Base-by-base conservation (phyloP, 2,113 vertebrate genomes). In the Sus scrofa region DNA sequence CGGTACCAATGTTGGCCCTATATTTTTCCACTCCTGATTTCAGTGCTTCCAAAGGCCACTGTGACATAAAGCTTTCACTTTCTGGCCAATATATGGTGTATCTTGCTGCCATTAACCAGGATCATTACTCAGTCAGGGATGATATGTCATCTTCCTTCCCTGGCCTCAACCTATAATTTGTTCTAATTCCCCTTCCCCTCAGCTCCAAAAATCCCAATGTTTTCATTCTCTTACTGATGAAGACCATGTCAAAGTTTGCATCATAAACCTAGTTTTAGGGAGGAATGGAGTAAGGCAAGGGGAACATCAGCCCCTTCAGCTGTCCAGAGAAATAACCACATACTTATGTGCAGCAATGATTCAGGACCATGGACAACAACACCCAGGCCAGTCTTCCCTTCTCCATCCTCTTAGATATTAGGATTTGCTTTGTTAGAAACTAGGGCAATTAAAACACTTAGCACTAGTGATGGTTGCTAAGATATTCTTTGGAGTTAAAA, bases 171-270 rank as follows among this genome's bases (percentile, higher is more conserved):
- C 4, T 54, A 1, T 68, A 56, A 65, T 16, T 86, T 87, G 26
- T 85, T 78, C 71, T 84, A 94, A 86, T 88, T 78, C 44, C 11
- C 34, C 91, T 82, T 95, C 77, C 63, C 60, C 32, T n/a, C 34
- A 74, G 18, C 27, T 89, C 54, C 71, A 85, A 52, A 94, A 95
- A 39, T 37, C 12, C 39, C 63, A 79, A 54, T 56, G 54, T 54
- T 86, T 89, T 84, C 54, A 83, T 56, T 39, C 22, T 73, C 19
- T 32, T 37, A 15, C 3, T 77, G 54, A 85, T 56, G 52, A 92
- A 93, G 11, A 74, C n/a, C 20, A 60, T 18, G 4, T 75, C 83
- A 20, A 92, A 87, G 30, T 68, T 73, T 65, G 30, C 71, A 50
- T 20, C 52, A 50, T 75, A 62, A 75, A 87, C 58, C 50, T 39